These are phyloP conservation scores for Danaus plexippus DNA, from an alignment of 1,140 invertebrate species.

Conservation along the genomic window DNA sequence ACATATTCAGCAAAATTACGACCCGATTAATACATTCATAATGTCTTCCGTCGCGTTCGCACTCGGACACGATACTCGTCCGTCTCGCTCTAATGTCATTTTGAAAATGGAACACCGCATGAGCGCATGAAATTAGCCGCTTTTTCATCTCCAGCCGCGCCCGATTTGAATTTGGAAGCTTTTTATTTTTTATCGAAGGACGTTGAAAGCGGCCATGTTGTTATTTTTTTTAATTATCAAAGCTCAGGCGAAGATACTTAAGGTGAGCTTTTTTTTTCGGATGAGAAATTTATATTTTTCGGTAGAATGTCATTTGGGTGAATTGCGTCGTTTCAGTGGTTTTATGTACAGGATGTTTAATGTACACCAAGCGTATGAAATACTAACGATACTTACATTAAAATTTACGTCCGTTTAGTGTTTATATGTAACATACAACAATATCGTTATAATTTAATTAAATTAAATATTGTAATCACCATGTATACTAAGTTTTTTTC, in stretches of 20 bases:
- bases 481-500: constrained; percentile 21
- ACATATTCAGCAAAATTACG: constrained; percentile 59
- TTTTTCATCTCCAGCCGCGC: constrained; percentile 62
- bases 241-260: constrained; percentile 42
- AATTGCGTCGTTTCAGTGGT: constrained; percentile 30
- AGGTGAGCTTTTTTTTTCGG: constrained; percentile 23
- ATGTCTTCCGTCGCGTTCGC: constrained; percentile 32
- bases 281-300: constrained; percentile 39
- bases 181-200: constrained; percentile 51
- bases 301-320: constrained; percentile 43
- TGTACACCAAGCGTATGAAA: no score
- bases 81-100: constrained; percentile 46
- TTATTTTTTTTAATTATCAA: constrained; percentile 55
- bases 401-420: no score
- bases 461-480: constrained; percentile 10
- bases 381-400: no score
- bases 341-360: constrained; percentile 19
- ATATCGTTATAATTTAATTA: no score
- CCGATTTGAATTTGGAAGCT: constrained; percentile 60
- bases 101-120: constrained; percentile 62
- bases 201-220: constrained; percentile 54
- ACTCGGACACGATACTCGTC: constrained; percentile 8
- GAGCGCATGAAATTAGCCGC: constrained; percentile 65
- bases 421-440: no score
- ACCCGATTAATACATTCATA: constrained; percentile 67